Base-by-base conservation (phyloP, 2,888 invertebrate genomes). In the Odontocerum albicorne region DNA sequence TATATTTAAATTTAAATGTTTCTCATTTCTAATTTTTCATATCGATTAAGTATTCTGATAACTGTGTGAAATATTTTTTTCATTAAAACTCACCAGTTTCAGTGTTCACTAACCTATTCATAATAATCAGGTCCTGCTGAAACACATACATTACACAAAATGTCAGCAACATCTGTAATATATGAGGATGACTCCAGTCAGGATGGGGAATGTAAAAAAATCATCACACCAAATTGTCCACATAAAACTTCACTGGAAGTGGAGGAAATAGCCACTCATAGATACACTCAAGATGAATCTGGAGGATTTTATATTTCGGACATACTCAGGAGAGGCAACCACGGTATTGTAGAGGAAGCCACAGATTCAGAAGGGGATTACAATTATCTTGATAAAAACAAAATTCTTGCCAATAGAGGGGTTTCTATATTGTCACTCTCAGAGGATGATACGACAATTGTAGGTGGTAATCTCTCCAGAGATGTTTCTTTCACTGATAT, bases 401-500 rank as follows among this genome's bases (percentile, higher is more conserved):
- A 36, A 59, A 67, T 72, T 3, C 61, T 64, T 4, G 67, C 71
- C 0, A 79, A 77, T 63, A 75, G 84, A 62, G 79, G 81, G 2
- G 69, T 85, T n/a, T 85, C 85, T 1, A 85, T 86, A n/a, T 78
- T 81, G 57, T 84, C 85, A 1, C 72, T 84, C 21, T 84, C 85
- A 1, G 85, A 85, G 67, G 85, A 85, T 62, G 85, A 85, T 17
- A 73, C 73, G 60, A 82, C 79, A 36, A 71, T 77, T 70, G 79
- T 78, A 46, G 81, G 77, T 13, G 76, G 81, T 49, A 68, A 77
- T 35, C 69, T 78, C 13, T 82, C 83, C 0, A 69, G 81, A 52
- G 83, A 84, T 60, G 75, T 82, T 47, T 82, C 83, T 2, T 74
- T 79, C 43, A 82, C 82, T 64, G 82, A 83, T 56, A 69, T 82